Evolutionary conservation across 2,888 invertebrate genomes (phyloP), one percentile per base, ranked within the genome.

Genomic region (Ichneumon xanthorius): DNA sequence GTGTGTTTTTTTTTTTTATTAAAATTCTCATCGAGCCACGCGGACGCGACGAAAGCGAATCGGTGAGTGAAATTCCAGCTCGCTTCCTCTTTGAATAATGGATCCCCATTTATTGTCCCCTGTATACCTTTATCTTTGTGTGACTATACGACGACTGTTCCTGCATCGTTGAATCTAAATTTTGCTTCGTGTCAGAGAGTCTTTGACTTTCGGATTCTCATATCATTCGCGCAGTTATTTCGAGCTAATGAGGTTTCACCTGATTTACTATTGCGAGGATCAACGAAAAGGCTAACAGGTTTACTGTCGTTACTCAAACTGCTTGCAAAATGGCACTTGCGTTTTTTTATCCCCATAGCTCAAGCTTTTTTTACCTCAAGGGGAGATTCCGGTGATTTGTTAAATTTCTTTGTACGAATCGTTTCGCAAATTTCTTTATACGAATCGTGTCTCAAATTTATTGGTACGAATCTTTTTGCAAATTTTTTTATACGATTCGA

Each of bases 11-110:
- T 45, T 72, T 26, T 55, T 71, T 84, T 84, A 84, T 84, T 84
- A 70, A 80, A 76, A 84, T 84, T 84, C 83, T 70, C 83, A 61
- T 37, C 80, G 48, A 65, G 71, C 50, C 75, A 65, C 79, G 70
- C 50, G 68, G 19, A 79, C 53, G 53, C 79, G 83, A 84, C 70
- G 80, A 84, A 76, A 84, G 83, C 80, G 65, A 68, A 73, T 61
- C 53, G 63, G n/a, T 26, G 83, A 84, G 80, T 80, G 83, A 84
- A 84, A 84, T 84, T 71, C 75, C 48, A 33, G 61, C 70, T 70
- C 50, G 70, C 75, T 65, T 84, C 73, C 30, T 73, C 37, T 63
- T 30, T 84, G 83, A 79, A 84, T 84, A 84, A 84, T 80, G 83
- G 70, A 84, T 84, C 70, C 70, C 45, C 83, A n/a, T 76, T 84